Evolutionary conservation across 2,888 invertebrate species (phyloP).

Genomic region (Pollenia labialis): DNA sequence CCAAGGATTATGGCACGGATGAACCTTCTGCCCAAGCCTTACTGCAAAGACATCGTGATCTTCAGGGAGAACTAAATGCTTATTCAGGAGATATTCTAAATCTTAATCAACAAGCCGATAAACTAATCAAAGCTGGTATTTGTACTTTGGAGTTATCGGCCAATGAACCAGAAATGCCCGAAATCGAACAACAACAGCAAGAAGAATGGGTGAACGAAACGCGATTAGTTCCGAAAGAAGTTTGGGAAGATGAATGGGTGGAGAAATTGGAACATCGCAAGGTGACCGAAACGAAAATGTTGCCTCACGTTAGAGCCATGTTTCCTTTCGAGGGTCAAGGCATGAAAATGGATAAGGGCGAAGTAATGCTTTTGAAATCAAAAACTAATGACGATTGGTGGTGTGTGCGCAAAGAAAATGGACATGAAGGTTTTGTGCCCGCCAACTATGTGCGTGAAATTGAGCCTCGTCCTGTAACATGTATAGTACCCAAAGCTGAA

Average conservation of each 20-base stretch:
- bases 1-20: conserved; percentile 95
- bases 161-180: conserved; percentile 87
- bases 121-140: conserved; percentile 91
- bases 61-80: conserved; percentile 94
- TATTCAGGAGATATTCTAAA: conserved; percentile 94
- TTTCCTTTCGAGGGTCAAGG: conserved; percentile 97
- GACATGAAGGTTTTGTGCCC: conserved; percentile 98
- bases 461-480: conserved; percentile 92
- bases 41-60: conserved; percentile 92
- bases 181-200: conserved; percentile 88
- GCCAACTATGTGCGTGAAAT: conserved; percentile 97
- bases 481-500: conserved; percentile 93
- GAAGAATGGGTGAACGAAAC: conserved; percentile 92
- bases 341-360: conserved; percentile 95
- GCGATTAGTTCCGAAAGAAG: conserved; percentile 93
- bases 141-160: conserved; percentile 84
- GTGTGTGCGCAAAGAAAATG: conserved; percentile 97
- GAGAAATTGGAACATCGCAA: conserved; percentile 93
- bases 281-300: conserved; percentile 93
- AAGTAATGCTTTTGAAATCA: conserved; percentile 94
- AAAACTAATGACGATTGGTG: conserved; percentile 99
- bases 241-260: conserved; percentile 95
- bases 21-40: conserved; percentile 95
- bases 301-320: conserved; percentile 93
- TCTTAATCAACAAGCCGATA: conserved; percentile 91